Evolutionary conservation across 92 coral and sea anemone genomes (phyloP).

Genomic region (Actinostola sp.): DNA sequence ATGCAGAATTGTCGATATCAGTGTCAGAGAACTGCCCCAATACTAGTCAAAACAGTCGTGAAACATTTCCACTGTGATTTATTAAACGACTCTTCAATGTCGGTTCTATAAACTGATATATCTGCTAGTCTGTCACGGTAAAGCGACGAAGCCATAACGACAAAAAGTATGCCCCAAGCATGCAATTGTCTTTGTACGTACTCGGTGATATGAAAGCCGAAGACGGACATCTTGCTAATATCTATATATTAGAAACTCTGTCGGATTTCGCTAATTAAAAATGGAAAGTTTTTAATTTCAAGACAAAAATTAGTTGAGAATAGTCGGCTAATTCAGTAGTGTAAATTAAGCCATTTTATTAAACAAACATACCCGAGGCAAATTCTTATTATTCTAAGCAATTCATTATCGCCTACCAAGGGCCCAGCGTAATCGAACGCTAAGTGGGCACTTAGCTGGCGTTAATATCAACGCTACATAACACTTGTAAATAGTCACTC

Average conservation of each 20-base stretch:
- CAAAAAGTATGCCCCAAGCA: not conserved
- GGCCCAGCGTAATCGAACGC: not conserved
- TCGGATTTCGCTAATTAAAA: not conserved
- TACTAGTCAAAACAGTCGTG: no score
- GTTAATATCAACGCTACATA: constrained; percentile 15
- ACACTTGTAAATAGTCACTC: constrained; percentile 1
- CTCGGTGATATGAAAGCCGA: not conserved
- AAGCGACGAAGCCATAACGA: not conserved
- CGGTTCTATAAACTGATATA: no score
- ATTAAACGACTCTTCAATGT: no score
- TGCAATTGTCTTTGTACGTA: not conserved
- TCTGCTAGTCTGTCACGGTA: not conserved
- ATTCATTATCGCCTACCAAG: constrained; percentile 5
- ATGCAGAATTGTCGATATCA: no score
- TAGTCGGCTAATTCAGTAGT: no score
- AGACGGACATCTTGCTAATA: constrained; percentile 4
- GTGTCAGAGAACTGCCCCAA: no score
- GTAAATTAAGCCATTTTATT: no score
- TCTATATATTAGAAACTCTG: not conserved
- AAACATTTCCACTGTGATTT: no score
- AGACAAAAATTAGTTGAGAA: no score
- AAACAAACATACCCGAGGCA: no score
- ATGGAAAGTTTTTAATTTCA: no score
- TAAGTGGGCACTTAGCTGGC: constrained; percentile 22
- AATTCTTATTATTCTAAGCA: constrained; percentile 1